Evolutionary conservation across 1,140 invertebrate genomes (phyloP).

Genomic region (Drepana arcuata): DNA sequence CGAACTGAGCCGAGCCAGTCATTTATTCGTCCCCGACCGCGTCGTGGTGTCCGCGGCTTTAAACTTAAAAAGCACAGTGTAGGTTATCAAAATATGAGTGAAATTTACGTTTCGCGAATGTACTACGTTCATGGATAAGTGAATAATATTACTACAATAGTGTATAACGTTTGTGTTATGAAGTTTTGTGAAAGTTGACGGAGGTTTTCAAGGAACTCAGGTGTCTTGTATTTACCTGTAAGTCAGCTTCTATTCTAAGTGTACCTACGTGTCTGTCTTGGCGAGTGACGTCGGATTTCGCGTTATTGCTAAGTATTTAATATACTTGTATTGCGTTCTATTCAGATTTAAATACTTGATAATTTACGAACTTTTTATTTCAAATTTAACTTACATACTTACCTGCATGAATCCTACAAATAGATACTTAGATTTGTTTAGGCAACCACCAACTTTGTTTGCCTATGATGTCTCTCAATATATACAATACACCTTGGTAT

Average conservation of each 20-base stretch:
- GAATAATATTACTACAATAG: conserved; percentile 45
- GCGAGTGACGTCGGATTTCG: conserved; percentile 50
- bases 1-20: conserved; percentile 41
- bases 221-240: conserved; percentile 57
- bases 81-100: conserved; percentile 60
- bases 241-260: conserved; percentile 40
- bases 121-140: conserved; percentile 46
- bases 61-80: conserved; percentile 20
- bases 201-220: conserved; percentile 42
- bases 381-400: too few species aligned
- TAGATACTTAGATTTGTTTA: too few species aligned
- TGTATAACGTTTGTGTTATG: conserved; percentile 58
- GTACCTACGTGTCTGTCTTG: conserved; percentile 51
- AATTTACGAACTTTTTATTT: too few species aligned
- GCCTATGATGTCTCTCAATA: too few species aligned
- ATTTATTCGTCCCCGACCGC: conserved; percentile 46
- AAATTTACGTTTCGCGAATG: conserved; percentile 46
- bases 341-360: too few species aligned
- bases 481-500: too few species aligned
- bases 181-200: conserved; percentile 57
- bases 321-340: conserved; percentile 15
- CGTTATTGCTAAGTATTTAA: too few species aligned
- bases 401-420: too few species aligned
- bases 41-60: conserved; percentile 28
- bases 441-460: too few species aligned